Conservation (phyloP, 2,797 vertebrate species). For the Mico argentatus region DNA sequence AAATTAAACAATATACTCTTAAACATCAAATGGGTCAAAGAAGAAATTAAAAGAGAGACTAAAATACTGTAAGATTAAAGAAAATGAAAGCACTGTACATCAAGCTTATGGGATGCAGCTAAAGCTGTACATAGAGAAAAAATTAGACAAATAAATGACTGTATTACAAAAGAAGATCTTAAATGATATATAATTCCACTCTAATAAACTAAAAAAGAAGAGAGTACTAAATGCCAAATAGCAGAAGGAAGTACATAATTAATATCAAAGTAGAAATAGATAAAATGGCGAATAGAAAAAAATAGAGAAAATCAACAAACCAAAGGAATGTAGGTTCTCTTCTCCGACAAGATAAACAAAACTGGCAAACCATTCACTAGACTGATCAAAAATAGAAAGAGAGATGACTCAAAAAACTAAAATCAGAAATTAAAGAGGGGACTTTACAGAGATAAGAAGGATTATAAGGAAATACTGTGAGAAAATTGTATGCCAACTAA, state of each 20-base stretch:
- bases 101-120: background rate
- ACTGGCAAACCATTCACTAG: background rate
- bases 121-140: background rate
- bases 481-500: background rate
- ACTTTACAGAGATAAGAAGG: background rate
- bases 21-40: background rate
- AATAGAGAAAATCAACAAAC: background rate
- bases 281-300: background rate
- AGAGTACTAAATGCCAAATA: background rate
- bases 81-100: background rate
- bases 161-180: background rate
- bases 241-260: background rate
- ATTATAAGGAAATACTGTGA: background rate
- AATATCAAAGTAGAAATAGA: background rate
- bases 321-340: background rate
- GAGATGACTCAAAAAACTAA: background rate
- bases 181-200: background rate
- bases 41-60: background rate
- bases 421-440: background rate
- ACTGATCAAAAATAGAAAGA: background rate
- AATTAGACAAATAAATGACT: background rate
- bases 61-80: background rate
- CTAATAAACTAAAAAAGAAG: background rate
- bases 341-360: background rate
- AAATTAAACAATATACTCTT: background rate